These are phyloP conservation scores for Tineola bisselliella DNA, from an alignment of 2,888 invertebrate genomes.

Conservation along the genomic window DNA sequence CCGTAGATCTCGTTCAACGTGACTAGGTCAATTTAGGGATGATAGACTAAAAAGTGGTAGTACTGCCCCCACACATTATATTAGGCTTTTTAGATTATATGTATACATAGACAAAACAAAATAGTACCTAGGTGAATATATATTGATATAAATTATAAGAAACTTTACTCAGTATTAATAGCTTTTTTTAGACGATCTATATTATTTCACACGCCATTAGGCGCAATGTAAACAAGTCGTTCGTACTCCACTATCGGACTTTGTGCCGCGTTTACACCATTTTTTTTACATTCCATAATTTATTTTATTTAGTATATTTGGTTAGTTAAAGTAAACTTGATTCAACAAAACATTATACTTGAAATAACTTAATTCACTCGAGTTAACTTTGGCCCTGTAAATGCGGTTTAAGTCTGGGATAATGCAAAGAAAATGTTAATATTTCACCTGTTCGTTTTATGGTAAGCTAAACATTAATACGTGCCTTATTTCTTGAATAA, in stretches of 20 bases:
- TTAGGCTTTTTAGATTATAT: too few relatives aligned
- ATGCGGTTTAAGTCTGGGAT: neutral
- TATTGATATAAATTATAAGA: neutral
- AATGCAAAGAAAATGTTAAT: neutral
- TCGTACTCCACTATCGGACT: neutral
- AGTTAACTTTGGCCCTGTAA: neutral
- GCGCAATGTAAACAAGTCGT: neutral
- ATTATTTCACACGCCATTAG: constrained; percentile 8
- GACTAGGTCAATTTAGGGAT: too few relatives aligned
- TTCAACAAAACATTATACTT: too few relatives aligned
- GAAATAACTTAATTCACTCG: too few relatives aligned
- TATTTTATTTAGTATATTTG: too few relatives aligned
- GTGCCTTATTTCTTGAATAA: neutral
- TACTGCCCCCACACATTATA: too few relatives aligned
- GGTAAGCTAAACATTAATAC: constrained; percentile 3
- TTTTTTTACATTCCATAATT: neutral
- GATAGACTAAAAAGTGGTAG: too few relatives aligned
- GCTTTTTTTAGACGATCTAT: neutral
- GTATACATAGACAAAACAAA: too few relatives aligned
- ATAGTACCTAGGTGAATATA: too few relatives aligned
- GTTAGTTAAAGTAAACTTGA: too few relatives aligned
- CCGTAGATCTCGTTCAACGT: too few relatives aligned
- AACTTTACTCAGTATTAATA: neutral
- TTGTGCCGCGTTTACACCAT: neutral
- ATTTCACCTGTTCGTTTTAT: constrained; percentile 4